A percentile compares a stretch with the other conserved stretches of the same genome.
phyloP scores from a whole-genome alignment of 2,113 vertebrate species.

The Diglossa brunneiventris region DNA sequence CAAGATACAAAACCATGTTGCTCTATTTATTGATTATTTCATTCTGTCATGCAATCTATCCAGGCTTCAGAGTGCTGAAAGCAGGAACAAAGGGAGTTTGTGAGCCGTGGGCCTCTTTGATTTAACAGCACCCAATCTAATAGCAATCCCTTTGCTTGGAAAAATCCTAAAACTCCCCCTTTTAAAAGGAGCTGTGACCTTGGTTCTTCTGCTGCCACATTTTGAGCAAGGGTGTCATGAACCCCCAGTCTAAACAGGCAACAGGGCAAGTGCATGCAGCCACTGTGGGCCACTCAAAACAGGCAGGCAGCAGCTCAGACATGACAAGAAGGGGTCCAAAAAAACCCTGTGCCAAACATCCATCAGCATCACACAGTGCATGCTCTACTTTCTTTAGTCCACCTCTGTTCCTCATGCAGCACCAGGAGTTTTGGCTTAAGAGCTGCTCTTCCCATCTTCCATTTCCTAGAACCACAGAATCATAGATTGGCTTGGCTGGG shows the following conservation, averaged over 20 bases:
- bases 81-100: background rate
- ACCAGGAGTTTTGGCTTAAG: background rate
- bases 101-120: background rate
- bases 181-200: background rate
- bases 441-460: background rate
- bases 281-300: background rate
- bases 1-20: constrained; percentile 22
- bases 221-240: background rate
- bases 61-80: background rate
- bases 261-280: background rate
- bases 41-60: background rate
- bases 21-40: constrained; percentile 31
- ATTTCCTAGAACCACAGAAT: background rate
- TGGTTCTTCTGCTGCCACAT: rapidly evolving
- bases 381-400: rapidly evolving
- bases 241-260: rapidly evolving
- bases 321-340: background rate
- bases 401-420: background rate
- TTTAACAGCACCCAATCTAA: background rate
- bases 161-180: background rate
- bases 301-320: background rate
- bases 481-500: background rate
- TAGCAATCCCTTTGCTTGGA: background rate
- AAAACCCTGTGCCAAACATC: rapidly evolving
- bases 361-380: background rate